Base-by-base conservation (phyloP, 2,888 invertebrate genomes). In the Bimastos eiseni region DNA sequence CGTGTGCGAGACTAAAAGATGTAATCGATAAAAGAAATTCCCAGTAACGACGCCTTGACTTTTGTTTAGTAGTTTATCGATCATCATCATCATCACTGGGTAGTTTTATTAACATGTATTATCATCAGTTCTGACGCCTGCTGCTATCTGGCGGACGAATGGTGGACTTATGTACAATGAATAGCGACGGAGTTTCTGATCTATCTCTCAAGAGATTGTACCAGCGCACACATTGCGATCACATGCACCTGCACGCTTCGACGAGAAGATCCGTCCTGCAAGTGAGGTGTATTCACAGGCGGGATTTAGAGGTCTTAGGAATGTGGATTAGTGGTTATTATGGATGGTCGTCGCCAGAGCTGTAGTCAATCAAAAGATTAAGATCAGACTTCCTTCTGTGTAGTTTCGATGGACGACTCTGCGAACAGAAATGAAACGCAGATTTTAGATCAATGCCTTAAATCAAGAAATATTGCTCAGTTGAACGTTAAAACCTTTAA, bases 331-430 rank as follows among this genome's bases (percentile, higher is more conserved):
- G 84, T 33, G 84, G 21, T 86, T 24, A 37, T 34, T 24, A 86
- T 17, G 86, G 86, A 36, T 37, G 36, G 21, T 86, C 86, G 37
- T 86, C 86, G 36, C 86, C 86, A 36, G 86, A 86, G 19, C 86
- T 86, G 86, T 86, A 36, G n/a, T 86, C 86, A 24, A 86, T 86
- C 36, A 86, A 37, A 6, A 86, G 86, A 86, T 21, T 86, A 33
- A 86, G 86, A 86, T 86, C 86, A 34, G 86, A 86, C 37, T 86
- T 86, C 37, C 86, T 36, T 37, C 86, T 34, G 34, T 86, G 34
- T 19, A 33, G 33, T 21, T 86, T 34, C 36, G 86, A 86, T 70
- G 70, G 70, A 70, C 70, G 70, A 70, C 70, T 70, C 70, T 70
- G n/a, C n/a, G 30, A n/a, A 70, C 8, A 70, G n/a, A 70, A 70